Evolutionary conservation across 92 coral and sea anemone genomes (phyloP).

Genomic region (Phenganax subtilis): DNA sequence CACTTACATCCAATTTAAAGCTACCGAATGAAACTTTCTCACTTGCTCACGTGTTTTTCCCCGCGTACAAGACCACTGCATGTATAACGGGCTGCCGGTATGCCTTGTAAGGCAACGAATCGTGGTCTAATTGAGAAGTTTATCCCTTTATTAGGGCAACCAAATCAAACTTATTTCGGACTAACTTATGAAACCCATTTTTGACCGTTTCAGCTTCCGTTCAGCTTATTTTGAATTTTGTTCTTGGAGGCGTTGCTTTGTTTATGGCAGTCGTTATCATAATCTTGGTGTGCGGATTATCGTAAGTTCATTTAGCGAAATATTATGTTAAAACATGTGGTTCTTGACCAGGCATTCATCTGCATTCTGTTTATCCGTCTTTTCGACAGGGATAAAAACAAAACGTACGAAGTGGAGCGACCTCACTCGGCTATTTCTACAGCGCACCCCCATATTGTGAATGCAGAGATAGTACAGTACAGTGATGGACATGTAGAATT

Average conservation of each 20-base stretch:
- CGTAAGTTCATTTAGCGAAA: constrained; percentile 5
- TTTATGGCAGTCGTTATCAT: constrained; percentile 35
- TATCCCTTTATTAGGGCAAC: neutral
- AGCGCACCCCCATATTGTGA: neutral
- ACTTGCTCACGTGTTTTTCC: too few species aligned
- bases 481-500: constrained; percentile 28
- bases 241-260: constrained; percentile 35
- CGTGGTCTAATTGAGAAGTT: too few species aligned
- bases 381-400: constrained; percentile 5
- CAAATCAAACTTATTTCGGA: neutral
- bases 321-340: too few species aligned
- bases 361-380: neutral
- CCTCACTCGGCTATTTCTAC: constrained; percentile 6
- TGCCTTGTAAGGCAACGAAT: too few species aligned
- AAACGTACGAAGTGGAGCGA: neutral
- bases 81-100: too few species aligned
- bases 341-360: too few species aligned
- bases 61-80: too few species aligned
- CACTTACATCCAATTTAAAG: too few species aligned
- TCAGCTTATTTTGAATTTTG: constrained; percentile 35
- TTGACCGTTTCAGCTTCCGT: constrained; percentile 15
- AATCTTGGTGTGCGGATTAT: constrained; percentile 32
- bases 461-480: constrained; percentile 5
- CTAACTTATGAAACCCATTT: neutral
- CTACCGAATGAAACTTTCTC: too few species aligned